Base-by-base conservation (phyloP, 2,888 invertebrate genomes). In the Meteorus colon region DNA sequence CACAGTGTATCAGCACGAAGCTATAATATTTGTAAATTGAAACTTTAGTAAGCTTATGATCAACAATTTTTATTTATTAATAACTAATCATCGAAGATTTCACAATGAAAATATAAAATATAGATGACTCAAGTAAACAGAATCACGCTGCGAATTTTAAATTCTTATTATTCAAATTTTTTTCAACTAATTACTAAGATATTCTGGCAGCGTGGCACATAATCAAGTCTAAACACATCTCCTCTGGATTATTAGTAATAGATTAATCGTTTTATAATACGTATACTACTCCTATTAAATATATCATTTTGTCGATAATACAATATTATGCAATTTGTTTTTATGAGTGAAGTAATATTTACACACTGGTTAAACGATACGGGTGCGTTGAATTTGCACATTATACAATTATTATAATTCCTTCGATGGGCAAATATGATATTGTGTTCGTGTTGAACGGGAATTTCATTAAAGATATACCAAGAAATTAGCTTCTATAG, bases 71-170 rank as follows among this genome's bases (percentile, higher is more conserved):
- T 80, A 77, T 83, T 85, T 84, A 84, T 85, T 84, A 82, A 75
- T 65, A 84, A 84, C 78, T 83, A 83, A 83, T 82, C 80, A 83
- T 81, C 76, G 81, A 79, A 81, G 76, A 82, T 83, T 84, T 82
- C 83, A 86, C 84, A 86, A 81, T 84, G 80, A 84, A 81, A 82
- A 85, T 85, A 86, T 83, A 86, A 86, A 85, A 84, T 83, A 83
- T 83, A 82, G 81, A 83, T 80, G 82, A 83, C 81, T 81, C 75
- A 79, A 77, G 77, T 75, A 76, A 41, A 73, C 63, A 41, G 31
- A 69, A 73, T 68, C 63, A 76, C 77, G 77, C 70, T 78, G 80
- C 79, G 69, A 77, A 75, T 66, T 37, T 59, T 55, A 45, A 60
- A 12, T 37, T 73, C 31, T 55, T 73, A 63, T 55, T 41, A 51